phyloP scores from a whole-genome alignment of 2,888 invertebrate species.

The Nasonia oneida region DNA sequence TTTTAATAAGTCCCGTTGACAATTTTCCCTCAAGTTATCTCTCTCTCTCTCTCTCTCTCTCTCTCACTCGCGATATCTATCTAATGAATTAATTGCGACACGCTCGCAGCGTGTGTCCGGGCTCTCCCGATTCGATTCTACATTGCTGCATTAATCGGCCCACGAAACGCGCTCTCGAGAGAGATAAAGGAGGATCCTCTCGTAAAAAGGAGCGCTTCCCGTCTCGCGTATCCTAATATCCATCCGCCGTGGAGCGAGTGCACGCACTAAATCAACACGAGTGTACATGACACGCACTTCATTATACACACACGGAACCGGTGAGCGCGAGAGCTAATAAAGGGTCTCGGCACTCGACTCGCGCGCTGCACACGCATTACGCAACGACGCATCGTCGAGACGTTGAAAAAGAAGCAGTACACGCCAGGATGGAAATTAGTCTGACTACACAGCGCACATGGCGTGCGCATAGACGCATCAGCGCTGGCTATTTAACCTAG shows the following conservation, averaged over 20 bases:
- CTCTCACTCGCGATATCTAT: background rate
- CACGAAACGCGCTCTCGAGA: background rate
- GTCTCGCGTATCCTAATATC: conserved; percentile 4
- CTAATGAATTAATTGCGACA: conserved; percentile 9
- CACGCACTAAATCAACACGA: conserved; percentile 28
- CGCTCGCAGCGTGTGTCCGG: background rate
- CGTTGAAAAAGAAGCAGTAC: background rate
- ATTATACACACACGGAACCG: conserved; percentile 23
- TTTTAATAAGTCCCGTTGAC: background rate
- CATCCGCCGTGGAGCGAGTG: background rate
- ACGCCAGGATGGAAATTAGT: conserved; percentile 59
- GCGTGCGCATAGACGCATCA: conserved; percentile 32
- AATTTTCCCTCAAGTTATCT: conserved; percentile 4
- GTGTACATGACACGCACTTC: conserved; percentile 54
- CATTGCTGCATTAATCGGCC: background rate
- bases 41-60: background rate
- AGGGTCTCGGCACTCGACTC: conserved; percentile 28
- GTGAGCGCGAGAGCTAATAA: conserved; percentile 43
- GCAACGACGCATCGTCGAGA: conserved; percentile 8
- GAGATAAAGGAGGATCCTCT: background rate
- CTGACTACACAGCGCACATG: conserved; percentile 47
- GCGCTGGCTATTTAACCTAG: conserved; percentile 69
- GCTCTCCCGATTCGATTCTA: background rate
- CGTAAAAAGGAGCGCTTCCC: background rate
- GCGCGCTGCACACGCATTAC: conserved; percentile 33